These are phyloP conservation scores for Coluber constrictor DNA, from an alignment of 2,797 vertebrate species.

Conservation along the genomic window DNA sequence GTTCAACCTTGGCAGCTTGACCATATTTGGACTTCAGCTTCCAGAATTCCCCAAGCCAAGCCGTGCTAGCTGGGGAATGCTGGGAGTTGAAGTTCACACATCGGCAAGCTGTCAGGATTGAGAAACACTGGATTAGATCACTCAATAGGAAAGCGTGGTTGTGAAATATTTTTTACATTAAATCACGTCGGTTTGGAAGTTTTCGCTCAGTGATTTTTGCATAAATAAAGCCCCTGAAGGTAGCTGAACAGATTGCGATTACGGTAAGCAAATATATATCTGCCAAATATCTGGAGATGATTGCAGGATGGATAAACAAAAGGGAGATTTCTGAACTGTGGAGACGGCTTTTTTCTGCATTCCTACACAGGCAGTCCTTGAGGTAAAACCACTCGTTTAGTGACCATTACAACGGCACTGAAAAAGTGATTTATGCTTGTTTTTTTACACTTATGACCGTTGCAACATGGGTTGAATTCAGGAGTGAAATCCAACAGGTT, in stretches of 20 bases:
- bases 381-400: neutral
- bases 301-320: neutral
- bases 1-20: neutral
- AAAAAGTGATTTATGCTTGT: neutral
- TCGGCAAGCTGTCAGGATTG: neutral
- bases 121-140: neutral
- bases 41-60: neutral
- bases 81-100: neutral
- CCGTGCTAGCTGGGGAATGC: neutral
- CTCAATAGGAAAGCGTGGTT: neutral
- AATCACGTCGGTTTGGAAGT: neutral
- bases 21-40: neutral
- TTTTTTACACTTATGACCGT: neutral
- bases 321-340: neutral
- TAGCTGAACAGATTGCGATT: neutral
- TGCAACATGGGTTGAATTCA: no score
- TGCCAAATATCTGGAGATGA: neutral
- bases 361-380: neutral
- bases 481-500: no score
- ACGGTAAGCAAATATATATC: neutral
- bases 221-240: neutral
- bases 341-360: neutral
- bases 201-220: neutral
- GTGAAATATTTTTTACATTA: neutral
- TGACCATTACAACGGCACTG: neutral